Evolutionary conservation across 1,140 invertebrate species (phyloP), one percentile per base, ranked within the genome.

Genomic region (Tribolium castaneum): DNA sequence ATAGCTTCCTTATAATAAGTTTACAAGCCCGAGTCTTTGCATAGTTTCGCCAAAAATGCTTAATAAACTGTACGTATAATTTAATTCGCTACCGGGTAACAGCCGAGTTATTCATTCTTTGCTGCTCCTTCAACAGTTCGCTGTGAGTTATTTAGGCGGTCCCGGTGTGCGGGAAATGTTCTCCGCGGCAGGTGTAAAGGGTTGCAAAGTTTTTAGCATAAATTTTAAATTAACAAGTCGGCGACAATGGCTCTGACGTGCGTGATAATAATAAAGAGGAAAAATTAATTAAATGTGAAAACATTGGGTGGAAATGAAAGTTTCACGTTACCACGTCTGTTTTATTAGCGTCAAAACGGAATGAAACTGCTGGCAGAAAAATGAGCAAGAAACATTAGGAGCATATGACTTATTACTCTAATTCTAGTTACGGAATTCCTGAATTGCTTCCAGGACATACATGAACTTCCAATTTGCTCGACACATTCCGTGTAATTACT

Each of bases 11-110:
- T 54, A 50, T 72, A 72, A 50, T 34, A 72, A 72, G 70, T 72
- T 72, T 72, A 72, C 45, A 72, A 54, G 50, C 70, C 66, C 66
- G n/a, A 34, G 70, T 72, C 50, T 72, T 45, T 51, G 75, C 62
- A 77, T 77, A 77, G 75, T 77, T 77, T 52, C 59, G 59, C 75
- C 75, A 77, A 77, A 77, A 77, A 77, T 77, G 62, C 59, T 62
- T 77, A 77, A 77, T 71, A 77, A 77, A 77, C 62, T 77, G 62
- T 52, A 70, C 62, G 59, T 77, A 77, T 77, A 77, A 77, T 70
- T 77, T 77, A 77, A 77, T 77, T 77, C 50, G 66, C 62, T 72
- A 12, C 16, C 45, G 14, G 70, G 25, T 25, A 10, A 35, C 52
- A 22, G 35, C 22, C 4, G 1, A 59, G 50, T 62, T 59, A 62